Percentiles rank a stretch among this genome's conserved stretches.
phyloP scores from a whole-genome alignment of 1,140 invertebrate genomes.

The Tachypleus tridentatus region DNA sequence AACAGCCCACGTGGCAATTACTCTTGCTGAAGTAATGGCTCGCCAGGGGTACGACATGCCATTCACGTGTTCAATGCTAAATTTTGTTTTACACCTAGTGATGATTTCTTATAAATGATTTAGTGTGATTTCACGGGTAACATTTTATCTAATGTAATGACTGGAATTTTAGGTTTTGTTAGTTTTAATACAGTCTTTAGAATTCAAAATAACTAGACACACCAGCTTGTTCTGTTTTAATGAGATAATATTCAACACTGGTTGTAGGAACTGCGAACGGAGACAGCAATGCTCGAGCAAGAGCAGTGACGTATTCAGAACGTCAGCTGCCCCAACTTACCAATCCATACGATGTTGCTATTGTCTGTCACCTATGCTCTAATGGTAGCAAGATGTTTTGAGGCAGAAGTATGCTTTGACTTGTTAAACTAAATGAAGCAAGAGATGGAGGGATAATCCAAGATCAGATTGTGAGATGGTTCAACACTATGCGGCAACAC shows the following conservation, averaged over 20 bases:
- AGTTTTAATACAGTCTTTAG: too few relatives aligned
- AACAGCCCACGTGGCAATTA: conserved; percentile 42
- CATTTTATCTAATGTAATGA: too few relatives aligned
- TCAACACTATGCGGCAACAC: conserved; percentile 44
- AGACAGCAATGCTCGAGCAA: conserved; percentile 28
- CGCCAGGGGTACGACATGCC: conserved; percentile 19
- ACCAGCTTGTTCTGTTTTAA: too few relatives aligned
- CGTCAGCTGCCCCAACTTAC: conserved; percentile 28
- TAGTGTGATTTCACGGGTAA: too few relatives aligned
- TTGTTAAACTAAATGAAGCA: conserved; percentile 28
- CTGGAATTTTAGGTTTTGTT: too few relatives aligned
- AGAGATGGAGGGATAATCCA: conserved; percentile 32
- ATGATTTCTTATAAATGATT: too few relatives aligned
- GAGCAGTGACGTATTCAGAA: conserved; percentile 35
- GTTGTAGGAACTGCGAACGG: conserved; percentile 18
- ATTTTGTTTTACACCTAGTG: too few relatives aligned
- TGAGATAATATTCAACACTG: too few relatives aligned
- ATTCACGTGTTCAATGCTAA: too few relatives aligned
- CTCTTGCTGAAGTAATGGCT: conserved; percentile 32
- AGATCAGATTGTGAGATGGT: conserved; percentile 42
- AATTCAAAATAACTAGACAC: too few relatives aligned
- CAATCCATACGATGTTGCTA: conserved; percentile 41
- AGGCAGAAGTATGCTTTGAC: conserved; percentile 35
- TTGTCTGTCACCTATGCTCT: conserved; percentile 40
- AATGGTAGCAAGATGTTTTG: conserved; percentile 32